Evolutionary conservation across 2,113 vertebrate genomes (phyloP), one percentile per base, ranked within the genome.

Genomic region (Syngnathus floridae): DNA sequence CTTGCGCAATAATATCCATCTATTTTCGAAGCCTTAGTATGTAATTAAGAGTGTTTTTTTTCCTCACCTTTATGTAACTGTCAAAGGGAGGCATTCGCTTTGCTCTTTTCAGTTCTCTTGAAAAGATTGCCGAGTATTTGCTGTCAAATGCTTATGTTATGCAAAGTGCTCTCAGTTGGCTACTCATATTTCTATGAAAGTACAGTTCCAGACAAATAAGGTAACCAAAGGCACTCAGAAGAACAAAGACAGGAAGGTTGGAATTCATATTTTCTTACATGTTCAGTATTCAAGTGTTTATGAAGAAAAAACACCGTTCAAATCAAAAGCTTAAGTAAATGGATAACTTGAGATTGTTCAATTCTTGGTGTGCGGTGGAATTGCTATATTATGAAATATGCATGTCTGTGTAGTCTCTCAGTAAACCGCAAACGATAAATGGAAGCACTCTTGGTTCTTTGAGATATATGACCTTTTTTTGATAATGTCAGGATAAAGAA

Each of bases 111-210:
- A 14, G 3, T 31, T 55, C 26, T 16, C 52, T 14, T 13, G 13
- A 43, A 59, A 58, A 22, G 12, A 41, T 41, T 61, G 46, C 6
- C 49, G 13, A 60, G 16, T 5, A 21, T 6, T 57, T 36, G 36
- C 57, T 40, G 17, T 21, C 59, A 61, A 61, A 61, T 43, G 57
- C 57, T 11, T 13, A 60, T 60, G 36, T 21, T 10, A 41, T 49
- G 49, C 49, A 56, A 56, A 56, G 12, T 59, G 6, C 11, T 63
- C 10, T 49, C 38, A 31, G n/a, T 61, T 61, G 10, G 40, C 12
- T 40, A 38, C 43, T 7, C 31, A 22, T 26, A 54, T 1, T 51
- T 51, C 7, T n/a, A 19, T 51, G 48, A n/a, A 22, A 41, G 51
- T 58, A 37, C 8, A 21, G 21, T 51, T n/a, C 5, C 52, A 68